Evolutionary conservation across 2,888 invertebrate genomes (phyloP).

Genomic region (Trachelus stipa): DNA sequence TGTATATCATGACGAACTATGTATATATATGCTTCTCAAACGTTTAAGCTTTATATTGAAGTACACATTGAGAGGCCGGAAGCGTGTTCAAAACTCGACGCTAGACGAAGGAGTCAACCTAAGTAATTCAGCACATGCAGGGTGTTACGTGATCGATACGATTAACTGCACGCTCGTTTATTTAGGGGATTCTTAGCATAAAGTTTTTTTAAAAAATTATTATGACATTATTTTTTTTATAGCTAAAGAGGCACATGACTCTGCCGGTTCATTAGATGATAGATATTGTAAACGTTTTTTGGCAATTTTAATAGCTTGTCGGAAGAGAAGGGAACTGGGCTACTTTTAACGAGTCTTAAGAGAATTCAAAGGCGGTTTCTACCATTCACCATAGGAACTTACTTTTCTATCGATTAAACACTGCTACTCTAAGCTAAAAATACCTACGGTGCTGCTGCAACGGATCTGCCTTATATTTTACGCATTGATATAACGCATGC

Average conservation of each 20-base stretch:
- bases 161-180: background rate
- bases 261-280: background rate
- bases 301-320: background rate
- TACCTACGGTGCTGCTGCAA: slow-evolving; percentile 37
- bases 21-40: background rate
- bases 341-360: background rate
- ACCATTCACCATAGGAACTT: slow-evolving; percentile 62
- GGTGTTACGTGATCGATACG: background rate
- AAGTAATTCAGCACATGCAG: slow-evolving; percentile 32
- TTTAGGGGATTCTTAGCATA: background rate
- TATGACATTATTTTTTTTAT: background rate
- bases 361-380: slow-evolving; percentile 12
- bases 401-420: slow-evolving; percentile 64
- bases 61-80: background rate
- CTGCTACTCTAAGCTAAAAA: slow-evolving; percentile 53
- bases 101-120: slow-evolving; percentile 25
- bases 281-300: background rate
- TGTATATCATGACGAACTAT: background rate
- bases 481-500: background rate
- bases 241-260: background rate
- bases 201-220: background rate
- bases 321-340: background rate
- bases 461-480: background rate
- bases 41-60: background rate
- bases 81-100: slow-evolving; percentile 18